Evolutionary conservation across 2,888 invertebrate species (phyloP).

Genomic region (Coenonympha glycerion): DNA sequence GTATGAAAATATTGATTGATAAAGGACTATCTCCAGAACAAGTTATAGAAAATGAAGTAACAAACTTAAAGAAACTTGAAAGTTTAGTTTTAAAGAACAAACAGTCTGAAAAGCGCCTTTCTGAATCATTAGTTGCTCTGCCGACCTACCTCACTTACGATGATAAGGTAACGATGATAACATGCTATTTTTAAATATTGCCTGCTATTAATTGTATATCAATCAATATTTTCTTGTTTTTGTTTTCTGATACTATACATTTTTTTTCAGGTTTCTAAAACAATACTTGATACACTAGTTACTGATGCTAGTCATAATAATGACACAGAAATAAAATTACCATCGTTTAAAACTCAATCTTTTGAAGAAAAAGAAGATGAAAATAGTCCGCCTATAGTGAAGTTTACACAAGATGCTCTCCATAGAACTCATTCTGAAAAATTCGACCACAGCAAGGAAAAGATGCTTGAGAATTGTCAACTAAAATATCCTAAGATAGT

Average conservation of each 20-base stretch:
- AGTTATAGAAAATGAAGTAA: constrained; percentile 54
- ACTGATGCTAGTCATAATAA: constrained; percentile 43
- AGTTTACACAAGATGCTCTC: constrained; percentile 41
- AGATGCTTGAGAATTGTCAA: constrained; percentile 42
- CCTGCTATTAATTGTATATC: too few relatives aligned
- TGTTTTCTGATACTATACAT: too few relatives aligned
- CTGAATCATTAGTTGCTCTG: constrained; percentile 81
- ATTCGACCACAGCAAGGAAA: constrained; percentile 39
- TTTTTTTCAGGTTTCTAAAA: constrained; percentile 76
- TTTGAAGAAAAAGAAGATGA: constrained; percentile 29
- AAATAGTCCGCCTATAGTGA: constrained; percentile 46
- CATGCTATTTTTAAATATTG: too few relatives aligned
- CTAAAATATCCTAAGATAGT: constrained; percentile 43
- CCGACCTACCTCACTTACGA: constrained; percentile 83
- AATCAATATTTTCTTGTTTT: too few relatives aligned
- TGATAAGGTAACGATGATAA: constrained; percentile 80
- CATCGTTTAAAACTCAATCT: constrained; percentile 34
- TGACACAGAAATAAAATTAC: constrained; percentile 44
- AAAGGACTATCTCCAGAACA: constrained; percentile 51
- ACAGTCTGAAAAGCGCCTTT: constrained; percentile 38
- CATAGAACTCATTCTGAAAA: constrained; percentile 56
- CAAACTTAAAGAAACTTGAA: constrained; percentile 48
- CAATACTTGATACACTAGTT: constrained; percentile 77
- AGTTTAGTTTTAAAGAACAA: constrained; percentile 41
- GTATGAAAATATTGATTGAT: constrained; percentile 51